A percentile compares a stretch with the other conserved stretches of the same genome.
These are phyloP conservation scores for Caenorhabditis drosophilae DNA, from an alignment of 2,888 invertebrate genomes.

Conservation along the genomic window DNA sequence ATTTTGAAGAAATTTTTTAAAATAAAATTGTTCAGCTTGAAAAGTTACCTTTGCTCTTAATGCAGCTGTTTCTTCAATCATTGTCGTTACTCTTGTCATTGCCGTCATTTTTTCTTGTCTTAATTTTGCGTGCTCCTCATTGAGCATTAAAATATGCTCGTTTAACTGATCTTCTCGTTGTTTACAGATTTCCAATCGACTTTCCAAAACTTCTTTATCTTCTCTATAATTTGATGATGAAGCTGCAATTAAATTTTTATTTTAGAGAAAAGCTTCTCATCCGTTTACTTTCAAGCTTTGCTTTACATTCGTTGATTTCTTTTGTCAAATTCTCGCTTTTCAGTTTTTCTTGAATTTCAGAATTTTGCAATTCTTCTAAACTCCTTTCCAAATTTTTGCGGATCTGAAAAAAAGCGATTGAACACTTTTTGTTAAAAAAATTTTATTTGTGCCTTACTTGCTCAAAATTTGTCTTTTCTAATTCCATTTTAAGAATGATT, in stretches of 20 bases:
- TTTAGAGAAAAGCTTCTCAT: neutral
- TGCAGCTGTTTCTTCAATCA: constrained; percentile 7
- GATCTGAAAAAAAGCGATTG: neutral
- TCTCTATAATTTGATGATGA: constrained; percentile 1
- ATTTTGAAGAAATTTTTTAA: neutral
- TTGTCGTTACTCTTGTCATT: neutral
- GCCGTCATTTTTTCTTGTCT: neutral
- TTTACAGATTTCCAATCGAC: neutral
- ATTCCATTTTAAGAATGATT: constrained; percentile 8
- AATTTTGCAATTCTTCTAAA: neutral
- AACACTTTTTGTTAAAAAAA: neutral
- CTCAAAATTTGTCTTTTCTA: constrained; percentile 5
- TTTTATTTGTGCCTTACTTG: neutral
- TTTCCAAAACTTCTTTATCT: constrained; percentile 3
- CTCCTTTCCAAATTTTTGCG: neutral
- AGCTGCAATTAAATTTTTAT: neutral
- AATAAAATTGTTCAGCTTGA: too few relatives aligned
- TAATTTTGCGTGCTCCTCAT: neutral
- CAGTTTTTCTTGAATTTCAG: neutral
- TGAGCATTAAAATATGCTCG: neutral
- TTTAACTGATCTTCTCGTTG: constrained; percentile 10
- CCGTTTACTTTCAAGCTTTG: constrained; percentile 6
- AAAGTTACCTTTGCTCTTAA: constrained; percentile 2
- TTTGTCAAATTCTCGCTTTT: neutral
- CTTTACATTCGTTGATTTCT: constrained; percentile 4